phyloP scores from a whole-genome alignment of 2,888 invertebrate genomes.

The Diarsia dahlii region DNA sequence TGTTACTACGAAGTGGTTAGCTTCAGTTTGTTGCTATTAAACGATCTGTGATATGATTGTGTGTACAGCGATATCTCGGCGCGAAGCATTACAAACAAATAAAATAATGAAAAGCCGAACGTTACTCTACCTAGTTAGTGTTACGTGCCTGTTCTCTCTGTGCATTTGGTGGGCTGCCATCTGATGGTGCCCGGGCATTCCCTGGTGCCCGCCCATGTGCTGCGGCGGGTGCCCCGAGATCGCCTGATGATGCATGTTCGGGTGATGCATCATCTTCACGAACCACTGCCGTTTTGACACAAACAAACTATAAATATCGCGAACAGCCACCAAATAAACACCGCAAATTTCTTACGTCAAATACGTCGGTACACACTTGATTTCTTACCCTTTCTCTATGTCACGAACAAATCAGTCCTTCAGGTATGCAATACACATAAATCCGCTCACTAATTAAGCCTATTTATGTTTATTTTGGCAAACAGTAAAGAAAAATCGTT shows the following conservation, averaged over 20 bases:
- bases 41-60: conserved; percentile 55
- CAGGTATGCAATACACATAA: conserved; percentile 82
- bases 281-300: conserved; percentile 78
- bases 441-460: conserved; percentile 84
- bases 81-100: conserved; percentile 73
- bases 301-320: conserved; percentile 81
- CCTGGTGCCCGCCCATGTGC: conserved; percentile 87
- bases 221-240: conserved; percentile 89
- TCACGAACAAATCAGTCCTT: conserved; percentile 73
- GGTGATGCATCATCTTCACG: conserved; percentile 90
- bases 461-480: conserved; percentile 91
- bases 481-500: conserved; percentile 95
- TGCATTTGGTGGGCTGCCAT: conserved; percentile 92
- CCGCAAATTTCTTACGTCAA: conserved; percentile 74
- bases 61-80: conserved; percentile 57
- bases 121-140: conserved; percentile 87
- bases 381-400: conserved; percentile 81
- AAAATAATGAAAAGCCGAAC: conserved; percentile 81
- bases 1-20: conserved; percentile 20
- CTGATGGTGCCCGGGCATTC: conserved; percentile 91
- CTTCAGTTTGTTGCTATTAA: conserved; percentile 37
- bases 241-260: conserved; percentile 90
- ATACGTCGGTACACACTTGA: conserved; percentile 76
- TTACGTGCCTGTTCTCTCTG: conserved; percentile 91
- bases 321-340: conserved; percentile 81